Evolutionary conservation across 2,888 invertebrate genomes (phyloP).

Genomic region (Andrena hattorfiana): DNA sequence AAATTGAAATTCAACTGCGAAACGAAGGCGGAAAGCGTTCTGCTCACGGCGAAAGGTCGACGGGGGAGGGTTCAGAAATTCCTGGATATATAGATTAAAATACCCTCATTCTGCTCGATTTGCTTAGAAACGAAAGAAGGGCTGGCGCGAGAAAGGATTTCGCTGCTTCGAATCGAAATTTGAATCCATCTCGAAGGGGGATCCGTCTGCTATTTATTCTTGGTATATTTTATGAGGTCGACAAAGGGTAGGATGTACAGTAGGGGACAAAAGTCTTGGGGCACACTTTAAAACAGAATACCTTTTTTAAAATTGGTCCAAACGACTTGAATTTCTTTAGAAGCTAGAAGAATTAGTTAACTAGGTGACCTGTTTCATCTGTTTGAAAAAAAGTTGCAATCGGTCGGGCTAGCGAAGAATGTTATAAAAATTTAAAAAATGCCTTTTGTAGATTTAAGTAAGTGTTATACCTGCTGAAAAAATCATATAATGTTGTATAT

Average conservation of each 20-base stretch:
- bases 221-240: not conserved
- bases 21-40: slow-evolving; percentile 45
- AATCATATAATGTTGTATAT: not conserved
- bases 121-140: slow-evolving; percentile 28
- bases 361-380: too few relatives aligned
- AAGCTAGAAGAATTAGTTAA: too few relatives aligned
- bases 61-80: slow-evolving; percentile 23
- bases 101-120: slow-evolving; percentile 57
- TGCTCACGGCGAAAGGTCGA: not conserved
- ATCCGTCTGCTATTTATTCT: not conserved
- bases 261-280: not conserved
- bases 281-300: too few relatives aligned
- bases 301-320: too few relatives aligned
- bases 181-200: not conserved
- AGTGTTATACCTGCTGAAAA: not conserved
- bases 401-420: too few relatives aligned
- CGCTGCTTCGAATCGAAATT: slow-evolving; percentile 1
- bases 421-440: too few relatives aligned
- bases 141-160: slow-evolving; percentile 5
- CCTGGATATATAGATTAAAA: slow-evolving; percentile 51
- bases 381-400: too few relatives aligned
- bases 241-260: not conserved
- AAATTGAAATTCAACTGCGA: slow-evolving; percentile 67
- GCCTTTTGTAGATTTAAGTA: too few relatives aligned
- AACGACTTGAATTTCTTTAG: too few relatives aligned